Percentiles rank a stretch among this genome's conserved stretches.
Evolutionary conservation across 2,888 invertebrate genomes (phyloP).

Genomic region (Amblyjoppa proteus): DNA sequence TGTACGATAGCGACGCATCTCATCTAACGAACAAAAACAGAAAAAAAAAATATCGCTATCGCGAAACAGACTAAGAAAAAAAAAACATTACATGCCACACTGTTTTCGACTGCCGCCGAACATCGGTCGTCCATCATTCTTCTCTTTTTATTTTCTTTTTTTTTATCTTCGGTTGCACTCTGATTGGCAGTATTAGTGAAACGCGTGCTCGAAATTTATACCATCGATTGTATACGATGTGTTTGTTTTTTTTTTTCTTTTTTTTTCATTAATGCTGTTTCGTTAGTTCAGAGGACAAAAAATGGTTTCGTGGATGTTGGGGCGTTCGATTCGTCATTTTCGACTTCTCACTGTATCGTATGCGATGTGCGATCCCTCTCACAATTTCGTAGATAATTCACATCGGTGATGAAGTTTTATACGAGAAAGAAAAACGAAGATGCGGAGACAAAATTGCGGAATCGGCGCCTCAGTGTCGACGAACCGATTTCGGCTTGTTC

Average conservation of each 20-base stretch:
- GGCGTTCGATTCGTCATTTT: slow-evolving; percentile 4
- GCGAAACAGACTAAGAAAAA: not conserved
- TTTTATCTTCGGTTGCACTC: not conserved
- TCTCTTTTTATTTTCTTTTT: not conserved
- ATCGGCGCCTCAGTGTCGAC: not conserved
- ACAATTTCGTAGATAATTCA: not conserved
- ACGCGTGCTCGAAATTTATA: not conserved
- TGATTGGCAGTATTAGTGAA: slow-evolving; percentile 22
- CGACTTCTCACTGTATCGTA: not conserved
- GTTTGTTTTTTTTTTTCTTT: slow-evolving; percentile 9
- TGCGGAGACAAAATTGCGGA: not conserved
- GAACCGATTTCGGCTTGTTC: slow-evolving; percentile 24
- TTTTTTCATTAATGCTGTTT: slow-evolving; percentile 36
- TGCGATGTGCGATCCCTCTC: not conserved
- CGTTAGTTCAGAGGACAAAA: slow-evolving; percentile 37
- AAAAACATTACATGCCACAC: not conserved
- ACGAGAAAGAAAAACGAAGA: not conserved
- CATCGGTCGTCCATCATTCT: not conserved
- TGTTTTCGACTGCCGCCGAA: slow-evolving; percentile 1
- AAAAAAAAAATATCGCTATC: not conserved
- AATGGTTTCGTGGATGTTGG: not conserved
- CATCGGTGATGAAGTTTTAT: not conserved
- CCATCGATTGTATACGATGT: slow-evolving; percentile 3
- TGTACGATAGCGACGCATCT: slow-evolving; percentile 59
- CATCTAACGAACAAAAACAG: slow-evolving; percentile 21